A percentile compares a stretch with the other conserved stretches of the same genome.
phyloP scores from a whole-genome alignment of 1,140 invertebrate species.

The Probaryconus sp. region DNA sequence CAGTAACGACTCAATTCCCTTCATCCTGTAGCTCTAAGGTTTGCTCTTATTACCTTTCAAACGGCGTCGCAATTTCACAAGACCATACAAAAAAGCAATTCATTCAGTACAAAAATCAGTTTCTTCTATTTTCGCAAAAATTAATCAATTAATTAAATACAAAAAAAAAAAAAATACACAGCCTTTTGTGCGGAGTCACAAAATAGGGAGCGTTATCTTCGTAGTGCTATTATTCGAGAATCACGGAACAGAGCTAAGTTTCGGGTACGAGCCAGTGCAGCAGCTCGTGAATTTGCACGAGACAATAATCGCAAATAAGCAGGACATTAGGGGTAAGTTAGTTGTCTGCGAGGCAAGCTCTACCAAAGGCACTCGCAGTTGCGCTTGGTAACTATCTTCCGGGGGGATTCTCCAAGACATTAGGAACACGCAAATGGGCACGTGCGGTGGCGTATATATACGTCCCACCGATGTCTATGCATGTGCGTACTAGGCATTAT shows the following conservation, averaged over 20 bases:
- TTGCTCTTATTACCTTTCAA: slow-evolving; percentile 54
- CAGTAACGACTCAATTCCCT: slow-evolving; percentile 54
- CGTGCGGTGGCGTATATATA: slow-evolving; percentile 57
- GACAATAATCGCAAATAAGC: slow-evolving; percentile 70
- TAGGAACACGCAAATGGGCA: slow-evolving; percentile 62
- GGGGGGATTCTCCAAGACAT: slow-evolving; percentile 61
- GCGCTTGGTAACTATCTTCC: slow-evolving; percentile 60
- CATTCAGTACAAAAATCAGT: slow-evolving; percentile 18
- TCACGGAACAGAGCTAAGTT: slow-evolving; percentile 48
- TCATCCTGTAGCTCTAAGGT: slow-evolving; percentile 41
- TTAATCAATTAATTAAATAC: not conserved
- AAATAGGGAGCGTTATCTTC: slow-evolving; percentile 44
- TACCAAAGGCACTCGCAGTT: slow-evolving; percentile 55
- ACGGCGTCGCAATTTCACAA: slow-evolving; percentile 41
- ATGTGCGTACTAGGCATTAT: slow-evolving; percentile 46
- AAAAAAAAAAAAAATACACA: no score
- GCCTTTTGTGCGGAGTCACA: slow-evolving; percentile 14
- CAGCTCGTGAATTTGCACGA: slow-evolving; percentile 59
- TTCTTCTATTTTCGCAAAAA: not conserved
- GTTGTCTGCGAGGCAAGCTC: slow-evolving; percentile 63
- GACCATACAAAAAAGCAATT: slow-evolving; percentile 17
- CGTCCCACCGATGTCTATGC: slow-evolving; percentile 28
- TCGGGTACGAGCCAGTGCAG: slow-evolving; percentile 47
- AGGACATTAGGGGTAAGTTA: slow-evolving; percentile 70
- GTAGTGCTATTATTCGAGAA: slow-evolving; percentile 45